Conservation (phyloP, 1,140 invertebrate species). For the Zaprionus vittiger region DNA sequence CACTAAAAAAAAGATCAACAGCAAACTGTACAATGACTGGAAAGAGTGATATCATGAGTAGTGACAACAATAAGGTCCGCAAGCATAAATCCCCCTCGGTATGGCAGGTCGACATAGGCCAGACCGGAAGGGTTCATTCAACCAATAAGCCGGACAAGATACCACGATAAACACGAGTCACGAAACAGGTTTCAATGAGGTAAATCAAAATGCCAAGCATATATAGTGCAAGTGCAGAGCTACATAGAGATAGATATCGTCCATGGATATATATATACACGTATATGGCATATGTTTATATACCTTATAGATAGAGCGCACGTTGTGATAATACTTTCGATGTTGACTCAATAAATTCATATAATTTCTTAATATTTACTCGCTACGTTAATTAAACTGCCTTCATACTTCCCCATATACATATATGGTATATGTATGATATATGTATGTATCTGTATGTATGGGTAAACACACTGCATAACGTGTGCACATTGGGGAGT, state of each 20-base stretch:
- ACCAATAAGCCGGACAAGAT: slow-evolving; percentile 59
- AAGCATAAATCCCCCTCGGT: background rate
- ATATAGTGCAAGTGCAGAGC: background rate
- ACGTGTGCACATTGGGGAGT: background rate
- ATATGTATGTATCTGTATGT: background rate
- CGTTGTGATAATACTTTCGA: slow-evolving; percentile 19
- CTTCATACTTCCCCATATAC: background rate
- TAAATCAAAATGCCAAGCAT: slow-evolving; percentile 54
- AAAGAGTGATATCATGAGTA: slow-evolving; percentile 58
- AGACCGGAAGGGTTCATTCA: slow-evolving; percentile 77
- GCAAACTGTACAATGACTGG: background rate
- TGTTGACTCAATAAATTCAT: slow-evolving; percentile 32
- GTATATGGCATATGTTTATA: too few species aligned
- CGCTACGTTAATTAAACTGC: slow-evolving; percentile 22
- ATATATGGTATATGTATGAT: too few species aligned
- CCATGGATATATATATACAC: too few species aligned
- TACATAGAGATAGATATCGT: background rate
- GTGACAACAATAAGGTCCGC: slow-evolving; percentile 53
- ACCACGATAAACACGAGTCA: slow-evolving; percentile 8
- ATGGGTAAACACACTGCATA: background rate
- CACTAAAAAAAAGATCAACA: slow-evolving; percentile 49
- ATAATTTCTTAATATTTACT: slow-evolving; percentile 32
- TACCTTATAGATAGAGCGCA: slow-evolving; percentile 13
- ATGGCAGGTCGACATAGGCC: slow-evolving; percentile 17
- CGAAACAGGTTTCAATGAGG: slow-evolving; percentile 64